phyloP scores from a whole-genome alignment of 1,140 invertebrate genomes.

The Bombus fervidus region DNA sequence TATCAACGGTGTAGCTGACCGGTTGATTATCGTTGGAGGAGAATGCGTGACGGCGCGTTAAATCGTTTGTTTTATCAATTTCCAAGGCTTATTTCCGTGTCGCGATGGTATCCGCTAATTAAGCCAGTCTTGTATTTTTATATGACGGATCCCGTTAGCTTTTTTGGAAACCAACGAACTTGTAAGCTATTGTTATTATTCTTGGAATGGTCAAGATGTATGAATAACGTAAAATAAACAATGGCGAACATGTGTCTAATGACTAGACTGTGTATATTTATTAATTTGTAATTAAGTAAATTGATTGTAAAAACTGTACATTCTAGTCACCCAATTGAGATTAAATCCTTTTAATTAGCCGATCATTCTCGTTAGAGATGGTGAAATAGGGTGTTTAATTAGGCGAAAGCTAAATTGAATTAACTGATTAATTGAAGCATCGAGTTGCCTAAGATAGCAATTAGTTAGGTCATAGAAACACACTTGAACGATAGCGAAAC shows the following conservation, averaged over 20 bases:
- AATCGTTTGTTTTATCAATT: conserved; percentile 60
- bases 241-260: too few species aligned
- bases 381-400: neutral
- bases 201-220: too few species aligned
- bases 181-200: too few species aligned
- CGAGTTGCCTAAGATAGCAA: neutral
- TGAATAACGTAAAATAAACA: neutral
- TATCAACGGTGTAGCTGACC: conserved; percentile 40
- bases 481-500: neutral
- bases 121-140: conserved; percentile 18
- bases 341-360: neutral
- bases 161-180: neutral
- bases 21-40: conserved; percentile 42
- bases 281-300: neutral
- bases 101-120: conserved; percentile 25
- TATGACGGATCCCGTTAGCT: neutral
- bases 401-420: neutral
- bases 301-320: neutral
- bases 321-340: neutral
- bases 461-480: conserved; percentile 17
- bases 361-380: neutral
- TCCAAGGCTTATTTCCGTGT: conserved; percentile 41
- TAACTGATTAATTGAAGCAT: neutral
- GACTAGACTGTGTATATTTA: neutral
- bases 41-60: conserved; percentile 23